These are phyloP conservation scores for Drosophila prostipennis DNA, from an alignment of 2,888 invertebrate species.

Conservation along the genomic window DNA sequence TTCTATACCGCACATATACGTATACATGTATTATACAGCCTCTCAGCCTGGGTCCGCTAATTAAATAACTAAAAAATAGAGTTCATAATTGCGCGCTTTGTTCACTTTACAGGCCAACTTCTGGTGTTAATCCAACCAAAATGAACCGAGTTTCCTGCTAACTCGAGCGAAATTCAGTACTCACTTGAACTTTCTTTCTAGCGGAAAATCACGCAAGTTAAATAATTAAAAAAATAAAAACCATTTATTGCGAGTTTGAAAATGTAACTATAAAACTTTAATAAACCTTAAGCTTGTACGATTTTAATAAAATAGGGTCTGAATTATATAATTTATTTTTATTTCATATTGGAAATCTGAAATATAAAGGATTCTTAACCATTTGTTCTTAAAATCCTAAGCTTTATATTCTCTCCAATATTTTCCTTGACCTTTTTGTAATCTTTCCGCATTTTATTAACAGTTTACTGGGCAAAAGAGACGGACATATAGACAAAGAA, in stretches of 20 bases:
- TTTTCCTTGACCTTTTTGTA: not conserved
- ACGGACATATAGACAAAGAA: no score
- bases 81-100: slow-evolving; percentile 72
- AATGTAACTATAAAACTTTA: not conserved
- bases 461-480: no score
- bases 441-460: no score
- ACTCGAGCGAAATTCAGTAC: slow-evolving; percentile 17
- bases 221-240: not conserved
- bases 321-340: not conserved
- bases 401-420: not conserved
- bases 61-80: slow-evolving; percentile 72
- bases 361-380: no score
- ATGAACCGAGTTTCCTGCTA: slow-evolving; percentile 12
- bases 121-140: slow-evolving; percentile 16
- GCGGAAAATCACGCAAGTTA: slow-evolving; percentile 5
- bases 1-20: slow-evolving; percentile 15
- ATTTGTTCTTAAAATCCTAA: not conserved
- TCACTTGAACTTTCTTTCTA: not conserved
- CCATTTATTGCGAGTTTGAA: not conserved
- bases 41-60: slow-evolving; percentile 58
- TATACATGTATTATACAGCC: slow-evolving; percentile 15
- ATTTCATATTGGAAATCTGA: no score
- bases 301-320: no score
- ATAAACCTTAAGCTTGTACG: not conserved
- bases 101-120: slow-evolving; percentile 52